phyloP scores from a whole-genome alignment of 2,113 vertebrate species.

The Tyrannus savana region DNA sequence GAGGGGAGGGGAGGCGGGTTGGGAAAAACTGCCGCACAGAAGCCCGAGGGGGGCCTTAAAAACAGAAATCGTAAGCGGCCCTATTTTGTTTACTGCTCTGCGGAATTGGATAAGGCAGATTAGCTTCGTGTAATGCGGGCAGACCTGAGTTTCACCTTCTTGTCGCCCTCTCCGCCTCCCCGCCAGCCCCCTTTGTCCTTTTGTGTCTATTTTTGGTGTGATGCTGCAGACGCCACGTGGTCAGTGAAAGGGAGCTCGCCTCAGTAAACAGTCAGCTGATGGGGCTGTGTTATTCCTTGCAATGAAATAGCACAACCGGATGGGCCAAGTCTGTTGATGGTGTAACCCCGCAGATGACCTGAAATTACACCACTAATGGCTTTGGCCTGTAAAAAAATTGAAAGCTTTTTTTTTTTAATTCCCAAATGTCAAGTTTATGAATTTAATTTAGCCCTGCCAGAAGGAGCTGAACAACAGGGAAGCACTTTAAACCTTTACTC shows the following conservation, averaged over 20 bases:
- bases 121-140: constrained; percentile 28
- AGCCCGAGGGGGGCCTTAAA: not conserved
- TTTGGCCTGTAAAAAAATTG: not conserved
- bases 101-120: constrained; percentile 37
- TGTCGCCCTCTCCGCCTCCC: constrained; percentile 15
- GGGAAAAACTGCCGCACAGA: not conserved
- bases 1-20: not conserved
- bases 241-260: constrained; percentile 64
- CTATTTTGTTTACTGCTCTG: constrained; percentile 28
- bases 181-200: constrained; percentile 67
- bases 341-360: constrained; percentile 3
- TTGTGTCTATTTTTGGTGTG: constrained; percentile 79
- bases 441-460: not conserved
- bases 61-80: not conserved
- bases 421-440: rapidly evolving
- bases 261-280: constrained; percentile 74
- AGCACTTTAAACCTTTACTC: not conserved
- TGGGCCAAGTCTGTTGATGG: constrained; percentile 20
- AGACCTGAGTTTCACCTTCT: constrained; percentile 59
- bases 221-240: constrained; percentile 76
- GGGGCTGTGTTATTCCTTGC: constrained; percentile 21
- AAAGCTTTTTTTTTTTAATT: not conserved
- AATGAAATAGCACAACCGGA: not conserved
- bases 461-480: not conserved
- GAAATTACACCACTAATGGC: not conserved